phyloP scores from a whole-genome alignment of 2,797 vertebrate genomes.

The Enteromius treurensis region DNA sequence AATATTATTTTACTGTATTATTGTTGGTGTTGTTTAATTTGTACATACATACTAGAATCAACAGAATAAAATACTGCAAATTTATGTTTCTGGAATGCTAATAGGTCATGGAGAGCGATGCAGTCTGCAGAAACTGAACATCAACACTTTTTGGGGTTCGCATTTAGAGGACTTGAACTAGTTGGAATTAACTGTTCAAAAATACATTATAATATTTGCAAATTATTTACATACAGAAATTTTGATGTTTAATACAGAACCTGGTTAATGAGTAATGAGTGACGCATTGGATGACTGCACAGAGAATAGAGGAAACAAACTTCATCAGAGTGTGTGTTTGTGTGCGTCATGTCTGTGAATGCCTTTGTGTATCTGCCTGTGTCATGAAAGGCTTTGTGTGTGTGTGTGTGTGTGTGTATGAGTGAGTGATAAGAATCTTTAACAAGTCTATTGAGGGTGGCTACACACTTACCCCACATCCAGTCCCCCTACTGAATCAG shows the following conservation, averaged over 20 bases:
- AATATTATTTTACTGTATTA: background rate
- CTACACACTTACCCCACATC: conserved; percentile 96
- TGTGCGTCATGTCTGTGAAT: conserved; percentile 9
- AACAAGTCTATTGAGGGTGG: conserved; percentile 93
- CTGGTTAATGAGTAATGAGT: conserved; percentile 45
- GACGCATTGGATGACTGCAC: conserved; percentile 42
- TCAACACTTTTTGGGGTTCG: background rate
- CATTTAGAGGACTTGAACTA: background rate
- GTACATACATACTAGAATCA: background rate
- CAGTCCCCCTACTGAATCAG: conserved; percentile 96
- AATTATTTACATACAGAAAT: conserved; percentile 33
- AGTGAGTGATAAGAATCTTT: conserved; percentile 90
- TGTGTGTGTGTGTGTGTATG: conserved; percentile 46
- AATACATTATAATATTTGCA: conserved; percentile 24
- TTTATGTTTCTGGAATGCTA: background rate
- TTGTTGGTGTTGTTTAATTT: background rate
- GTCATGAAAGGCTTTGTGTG: conserved; percentile 11
- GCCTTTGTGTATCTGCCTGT: conserved; percentile 26
- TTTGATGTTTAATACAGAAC: conserved; percentile 6
- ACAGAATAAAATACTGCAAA: background rate
- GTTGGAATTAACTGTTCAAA: background rate
- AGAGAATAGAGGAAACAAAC: conserved; percentile 32
- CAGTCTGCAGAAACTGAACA: background rate
- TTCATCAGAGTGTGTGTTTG: background rate
- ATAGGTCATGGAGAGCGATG: background rate